Percentiles rank a stretch among this genome's conserved stretches.
These are phyloP conservation scores for Hystrix cristata DNA, from an alignment of 2,113 vertebrate species.

Conservation along the genomic window DNA sequence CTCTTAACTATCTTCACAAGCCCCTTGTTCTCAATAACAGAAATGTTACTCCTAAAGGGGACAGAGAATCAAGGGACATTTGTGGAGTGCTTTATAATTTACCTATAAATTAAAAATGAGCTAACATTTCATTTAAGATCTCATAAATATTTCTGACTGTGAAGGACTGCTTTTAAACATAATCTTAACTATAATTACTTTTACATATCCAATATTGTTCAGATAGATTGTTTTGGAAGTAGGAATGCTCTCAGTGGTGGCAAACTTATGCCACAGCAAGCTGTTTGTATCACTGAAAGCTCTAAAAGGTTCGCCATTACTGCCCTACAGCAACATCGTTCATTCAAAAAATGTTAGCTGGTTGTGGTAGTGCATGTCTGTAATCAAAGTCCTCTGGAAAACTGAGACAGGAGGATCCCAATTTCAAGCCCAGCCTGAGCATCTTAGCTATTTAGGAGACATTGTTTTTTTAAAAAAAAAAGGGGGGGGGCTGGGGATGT, in stretches of 20 bases:
- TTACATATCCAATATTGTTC: slow-evolving; percentile 10
- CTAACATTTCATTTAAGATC: slow-evolving; percentile 1
- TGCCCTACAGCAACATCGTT: background rate
- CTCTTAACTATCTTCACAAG: background rate
- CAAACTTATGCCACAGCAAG: background rate
- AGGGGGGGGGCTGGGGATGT: no score
- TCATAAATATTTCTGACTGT: slow-evolving; percentile 41
- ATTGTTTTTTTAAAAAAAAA: background rate
- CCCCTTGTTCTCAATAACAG: slow-evolving; percentile 18
- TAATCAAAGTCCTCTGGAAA: background rate
- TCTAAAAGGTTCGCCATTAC: background rate
- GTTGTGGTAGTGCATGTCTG: background rate
- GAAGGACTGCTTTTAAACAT: slow-evolving; percentile 45
- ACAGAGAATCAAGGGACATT: background rate
- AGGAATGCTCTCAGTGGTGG: slow-evolving; percentile 2
- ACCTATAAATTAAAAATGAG: slow-evolving; percentile 46
- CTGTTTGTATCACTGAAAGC: background rate
- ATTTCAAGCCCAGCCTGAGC: background rate
- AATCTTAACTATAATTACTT: slow-evolving; percentile 11
- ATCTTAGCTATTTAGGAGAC: background rate
- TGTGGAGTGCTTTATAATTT: slow-evolving; percentile 22
- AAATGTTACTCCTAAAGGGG: background rate
- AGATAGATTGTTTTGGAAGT: background rate
- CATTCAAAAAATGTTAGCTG: background rate
- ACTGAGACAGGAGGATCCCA: background rate